phyloP scores from a whole-genome alignment of 2,113 vertebrate genomes.

The Machaerirhynchus nigripectus region DNA sequence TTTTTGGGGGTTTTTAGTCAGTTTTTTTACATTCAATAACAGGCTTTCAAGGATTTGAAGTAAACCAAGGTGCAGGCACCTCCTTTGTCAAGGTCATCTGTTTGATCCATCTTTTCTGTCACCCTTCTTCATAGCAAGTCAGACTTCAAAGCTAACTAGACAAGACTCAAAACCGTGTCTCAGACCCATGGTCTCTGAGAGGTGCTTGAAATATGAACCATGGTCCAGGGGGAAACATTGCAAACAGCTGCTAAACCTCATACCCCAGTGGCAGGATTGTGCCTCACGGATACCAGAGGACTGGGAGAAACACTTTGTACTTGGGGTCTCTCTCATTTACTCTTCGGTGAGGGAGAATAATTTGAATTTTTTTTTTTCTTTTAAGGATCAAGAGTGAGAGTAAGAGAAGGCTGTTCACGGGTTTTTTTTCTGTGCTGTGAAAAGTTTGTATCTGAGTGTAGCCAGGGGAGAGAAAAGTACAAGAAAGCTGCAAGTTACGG shows the following conservation, averaged over 20 bases:
- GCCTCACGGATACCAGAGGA: not conserved
- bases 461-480: not conserved
- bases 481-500: not conserved
- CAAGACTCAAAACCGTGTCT: not conserved
- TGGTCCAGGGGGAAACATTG: not conserved
- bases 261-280: not conserved
- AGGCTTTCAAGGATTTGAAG: not conserved
- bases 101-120: not conserved
- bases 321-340: not conserved
- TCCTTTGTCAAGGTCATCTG: not conserved
- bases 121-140: not conserved
- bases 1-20: not conserved
- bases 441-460: not conserved
- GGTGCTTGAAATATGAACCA: not conserved
- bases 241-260: not conserved
- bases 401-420: not conserved
- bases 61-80: not conserved
- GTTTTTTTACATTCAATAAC: not conserved
- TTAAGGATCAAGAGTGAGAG: not conserved
- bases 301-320: not conserved
- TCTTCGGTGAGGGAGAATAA: not conserved
- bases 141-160: not conserved
- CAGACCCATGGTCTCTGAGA: not conserved
- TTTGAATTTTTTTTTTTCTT: not conserved
- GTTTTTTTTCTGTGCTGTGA: not conserved